Conservation (phyloP, 2,888 invertebrate species). For the Nomada ferruginata region DNA sequence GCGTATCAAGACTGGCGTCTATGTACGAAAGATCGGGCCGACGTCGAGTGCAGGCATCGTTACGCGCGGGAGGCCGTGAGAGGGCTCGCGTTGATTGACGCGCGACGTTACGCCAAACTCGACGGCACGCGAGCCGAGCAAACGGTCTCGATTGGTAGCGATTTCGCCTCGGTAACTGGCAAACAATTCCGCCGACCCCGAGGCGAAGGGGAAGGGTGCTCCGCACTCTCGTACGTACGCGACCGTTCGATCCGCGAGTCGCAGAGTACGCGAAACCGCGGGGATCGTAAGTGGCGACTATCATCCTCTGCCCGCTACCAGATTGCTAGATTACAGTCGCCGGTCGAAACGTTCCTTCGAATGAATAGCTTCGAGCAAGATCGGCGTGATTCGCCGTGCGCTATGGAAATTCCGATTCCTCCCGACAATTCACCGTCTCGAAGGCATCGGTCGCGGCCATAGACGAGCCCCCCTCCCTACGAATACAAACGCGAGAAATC, state of each 20-base stretch:
- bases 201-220: conserved; percentile 27
- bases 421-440: not conserved
- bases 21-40: conserved; percentile 72
- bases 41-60: conserved; percentile 76
- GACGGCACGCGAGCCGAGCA: conserved; percentile 79
- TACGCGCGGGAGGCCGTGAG: conserved; percentile 65
- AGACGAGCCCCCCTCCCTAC: not conserved
- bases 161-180: conserved; percentile 62
- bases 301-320: conserved; percentile 39
- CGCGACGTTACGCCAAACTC: conserved; percentile 82
- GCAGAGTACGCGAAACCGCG: conserved; percentile 42
- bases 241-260: conserved; percentile 20
- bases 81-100: conserved; percentile 81
- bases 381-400: conserved; percentile 26
- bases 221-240: not conserved
- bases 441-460: not conserved
- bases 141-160: conserved; percentile 66
- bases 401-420: conserved; percentile 52
- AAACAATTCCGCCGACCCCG: conserved; percentile 53
- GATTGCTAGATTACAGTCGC: conserved; percentile 60
- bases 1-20: conserved; percentile 61
- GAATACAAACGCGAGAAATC: not conserved
- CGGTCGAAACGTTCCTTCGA: conserved; percentile 25
- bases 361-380: conserved; percentile 52
- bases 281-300: conserved; percentile 48